A percentile compares a stretch with the other conserved stretches of the same genome.
These are phyloP conservation scores for Climacteris rufus DNA, from an alignment of 2,113 vertebrate species.

Conservation along the genomic window DNA sequence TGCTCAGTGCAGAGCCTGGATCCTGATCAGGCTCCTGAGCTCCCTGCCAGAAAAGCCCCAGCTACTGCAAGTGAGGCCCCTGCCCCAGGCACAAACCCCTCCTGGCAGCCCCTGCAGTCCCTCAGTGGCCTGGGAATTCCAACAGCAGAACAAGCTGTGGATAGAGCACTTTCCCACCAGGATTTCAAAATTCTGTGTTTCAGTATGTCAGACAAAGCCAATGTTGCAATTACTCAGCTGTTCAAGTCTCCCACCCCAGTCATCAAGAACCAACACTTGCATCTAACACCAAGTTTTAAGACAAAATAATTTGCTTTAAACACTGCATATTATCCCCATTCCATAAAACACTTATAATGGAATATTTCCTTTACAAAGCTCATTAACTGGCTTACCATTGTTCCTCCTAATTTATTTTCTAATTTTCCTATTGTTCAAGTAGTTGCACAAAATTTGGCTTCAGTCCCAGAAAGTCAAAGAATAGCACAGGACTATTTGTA, in stretches of 20 bases:
- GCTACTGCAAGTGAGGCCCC: rapidly evolving
- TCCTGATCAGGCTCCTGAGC: neutral
- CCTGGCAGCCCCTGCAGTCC: neutral
- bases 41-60: neutral
- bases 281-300: neutral
- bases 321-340: neutral
- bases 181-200: neutral
- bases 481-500: neutral
- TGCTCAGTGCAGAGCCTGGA: neutral
- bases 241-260: neutral
- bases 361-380: neutral
- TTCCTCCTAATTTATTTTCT: neutral
- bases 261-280: neutral
- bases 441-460: neutral
- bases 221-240: neutral
- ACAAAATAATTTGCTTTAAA: neutral
- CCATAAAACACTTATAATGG: neutral
- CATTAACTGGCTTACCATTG: neutral
- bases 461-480: neutral
- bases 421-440: neutral
- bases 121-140: rapidly evolving
- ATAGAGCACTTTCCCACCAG: neutral
- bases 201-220: neutral
- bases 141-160: neutral
- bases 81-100: neutral